Conservation (phyloP, 2,113 vertebrate species). For the Ophthalmolycus amberensis region DNA sequence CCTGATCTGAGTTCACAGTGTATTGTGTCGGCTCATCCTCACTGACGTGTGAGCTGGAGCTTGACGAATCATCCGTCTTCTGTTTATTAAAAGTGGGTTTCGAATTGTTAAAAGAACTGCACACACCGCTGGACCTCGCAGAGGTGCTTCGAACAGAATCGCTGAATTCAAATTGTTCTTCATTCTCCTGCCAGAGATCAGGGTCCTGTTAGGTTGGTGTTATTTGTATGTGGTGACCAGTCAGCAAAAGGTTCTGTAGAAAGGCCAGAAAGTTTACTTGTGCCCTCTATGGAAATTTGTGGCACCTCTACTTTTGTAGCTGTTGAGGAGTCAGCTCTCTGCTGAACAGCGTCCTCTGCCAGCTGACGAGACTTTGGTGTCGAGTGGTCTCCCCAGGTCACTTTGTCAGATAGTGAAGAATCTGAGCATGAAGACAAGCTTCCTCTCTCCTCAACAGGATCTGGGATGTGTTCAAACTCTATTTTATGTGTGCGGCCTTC, state of each 20-base stretch:
- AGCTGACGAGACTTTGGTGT: constrained; percentile 15
- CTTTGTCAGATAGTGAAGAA: constrained; percentile 60
- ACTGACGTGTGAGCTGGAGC: constrained; percentile 73
- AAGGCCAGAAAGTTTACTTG: constrained; percentile 44
- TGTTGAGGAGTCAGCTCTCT: constrained; percentile 35
- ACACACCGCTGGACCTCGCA: constrained; percentile 57
- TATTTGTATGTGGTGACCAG: constrained; percentile 53
- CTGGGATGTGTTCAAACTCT: constrained; percentile 72
- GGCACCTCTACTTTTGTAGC: constrained; percentile 2
- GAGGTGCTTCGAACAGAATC: constrained; percentile 73
- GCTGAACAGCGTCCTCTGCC: constrained; percentile 50
- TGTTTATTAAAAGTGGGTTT: constrained; percentile 43
- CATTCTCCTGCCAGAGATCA: constrained; percentile 73
- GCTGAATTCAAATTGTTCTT: constrained; percentile 83
- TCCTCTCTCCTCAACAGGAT: constrained; percentile 46
- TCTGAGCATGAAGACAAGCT: constrained; percentile 67
- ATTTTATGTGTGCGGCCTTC: constrained; percentile 1
- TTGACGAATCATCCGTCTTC: constrained; percentile 38
- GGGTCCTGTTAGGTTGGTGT: constrained; percentile 38
- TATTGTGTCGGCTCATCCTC: constrained; percentile 66
- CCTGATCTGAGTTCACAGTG: constrained; percentile 64
- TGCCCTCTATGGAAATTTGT: constrained; percentile 24
- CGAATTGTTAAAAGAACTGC: constrained; percentile 45
- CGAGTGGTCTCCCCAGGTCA: neutral
- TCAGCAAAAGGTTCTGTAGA: constrained; percentile 64